These are phyloP conservation scores for Phrynocephalus versicolor DNA, from an alignment of 2,113 vertebrate genomes.

Conservation along the genomic window DNA sequence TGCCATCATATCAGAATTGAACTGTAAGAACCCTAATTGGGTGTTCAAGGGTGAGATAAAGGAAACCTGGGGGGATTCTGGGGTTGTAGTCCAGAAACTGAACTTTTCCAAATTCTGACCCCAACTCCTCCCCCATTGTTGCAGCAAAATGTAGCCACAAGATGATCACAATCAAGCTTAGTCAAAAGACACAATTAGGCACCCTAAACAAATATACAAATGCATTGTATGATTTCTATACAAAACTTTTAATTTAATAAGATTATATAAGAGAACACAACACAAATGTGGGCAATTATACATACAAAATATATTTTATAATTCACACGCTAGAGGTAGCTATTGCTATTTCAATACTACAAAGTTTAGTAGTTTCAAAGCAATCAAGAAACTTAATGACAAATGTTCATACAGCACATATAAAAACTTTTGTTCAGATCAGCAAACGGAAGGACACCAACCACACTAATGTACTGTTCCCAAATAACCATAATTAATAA, in stretches of 20 bases:
- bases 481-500: slow-evolving; percentile 33
- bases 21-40: too few relatives aligned
- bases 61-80: too few relatives aligned
- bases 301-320: slow-evolving; percentile 21
- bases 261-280: not conserved
- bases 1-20: too few relatives aligned
- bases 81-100: too few relatives aligned
- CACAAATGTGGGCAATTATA: not conserved
- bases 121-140: too few relatives aligned
- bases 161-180: not conserved
- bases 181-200: not conserved
- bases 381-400: slow-evolving; percentile 33
- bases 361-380: slow-evolving; percentile 20
- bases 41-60: too few relatives aligned
- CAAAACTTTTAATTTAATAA: not conserved
- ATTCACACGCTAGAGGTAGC: slow-evolving; percentile 36
- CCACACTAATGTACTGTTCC: not conserved
- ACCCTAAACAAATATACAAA: slow-evolving; percentile 29
- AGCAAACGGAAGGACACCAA: slow-evolving; percentile 26
- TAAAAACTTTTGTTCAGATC: slow-evolving; percentile 34
- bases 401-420: slow-evolving; percentile 45
- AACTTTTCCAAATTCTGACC: not conserved
- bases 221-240: not conserved
- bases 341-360: slow-evolving; percentile 20
- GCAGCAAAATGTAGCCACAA: not conserved